phyloP scores from a whole-genome alignment of 2,888 invertebrate genomes.

The Piscicola geometra region DNA sequence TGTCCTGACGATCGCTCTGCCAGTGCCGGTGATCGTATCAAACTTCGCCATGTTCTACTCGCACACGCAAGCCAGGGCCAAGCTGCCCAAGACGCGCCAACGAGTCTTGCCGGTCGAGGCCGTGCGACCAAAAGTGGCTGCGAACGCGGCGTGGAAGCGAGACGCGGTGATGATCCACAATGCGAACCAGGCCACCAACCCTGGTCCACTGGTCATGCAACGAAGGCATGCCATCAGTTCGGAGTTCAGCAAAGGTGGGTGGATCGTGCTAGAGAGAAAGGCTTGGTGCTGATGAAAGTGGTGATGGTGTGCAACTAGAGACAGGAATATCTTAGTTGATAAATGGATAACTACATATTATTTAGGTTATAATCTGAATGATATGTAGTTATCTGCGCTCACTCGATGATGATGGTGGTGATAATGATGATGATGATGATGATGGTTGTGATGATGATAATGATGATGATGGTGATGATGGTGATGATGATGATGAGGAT shows the following conservation, averaged over 20 bases:
- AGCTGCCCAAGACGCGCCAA: slow-evolving; percentile 83
- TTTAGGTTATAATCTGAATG: too few relatives aligned
- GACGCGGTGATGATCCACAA: slow-evolving; percentile 26
- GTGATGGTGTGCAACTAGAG: too few relatives aligned
- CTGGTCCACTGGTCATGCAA: slow-evolving; percentile 59
- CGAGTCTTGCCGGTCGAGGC: slow-evolving; percentile 79
- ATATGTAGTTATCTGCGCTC: too few relatives aligned
- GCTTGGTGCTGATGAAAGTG: too few relatives aligned
- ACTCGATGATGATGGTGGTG: too few relatives aligned
- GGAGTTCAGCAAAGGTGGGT: slow-evolving; percentile 61
- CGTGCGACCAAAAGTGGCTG: slow-evolving; percentile 61
- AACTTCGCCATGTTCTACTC: slow-evolving; percentile 97
- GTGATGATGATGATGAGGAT: too few relatives aligned
- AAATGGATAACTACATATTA: too few relatives aligned
- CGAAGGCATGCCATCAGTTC: slow-evolving; percentile 61
- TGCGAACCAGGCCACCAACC: slow-evolving; percentile 38
- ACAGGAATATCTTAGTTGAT: too few relatives aligned
- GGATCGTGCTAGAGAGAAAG: too few relatives aligned
- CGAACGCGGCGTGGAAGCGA: slow-evolving; percentile 57
- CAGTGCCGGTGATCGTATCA: slow-evolving; percentile 88
- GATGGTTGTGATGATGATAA: too few relatives aligned
- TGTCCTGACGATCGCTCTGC: slow-evolving; percentile 86
- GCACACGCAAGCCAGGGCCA: slow-evolving; percentile 92
- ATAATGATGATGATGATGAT: too few relatives aligned
- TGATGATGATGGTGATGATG: too few relatives aligned